Evolutionary conservation across 2,113 vertebrate genomes (phyloP), one percentile per base, ranked within the genome.

Genomic region (Bathybates hornii): DNA sequence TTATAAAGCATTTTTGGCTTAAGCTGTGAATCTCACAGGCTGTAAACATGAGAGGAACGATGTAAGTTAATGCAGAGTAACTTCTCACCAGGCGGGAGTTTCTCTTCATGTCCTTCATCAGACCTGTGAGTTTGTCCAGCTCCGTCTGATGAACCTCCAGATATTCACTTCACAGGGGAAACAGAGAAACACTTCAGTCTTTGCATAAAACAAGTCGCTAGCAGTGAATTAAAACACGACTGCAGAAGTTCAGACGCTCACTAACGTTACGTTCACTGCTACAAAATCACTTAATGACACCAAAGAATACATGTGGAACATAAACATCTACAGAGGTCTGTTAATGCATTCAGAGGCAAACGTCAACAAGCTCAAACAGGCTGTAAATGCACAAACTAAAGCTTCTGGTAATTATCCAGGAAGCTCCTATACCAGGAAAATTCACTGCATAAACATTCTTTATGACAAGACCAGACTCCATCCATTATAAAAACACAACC

Each of bases 81-180:
- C 9, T 16, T 97, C 98, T 84, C 95, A 99, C 99, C 98, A 99
- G 95, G 87, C 99, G 98, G 21, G 98, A 99, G 93, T 99, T 98
- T 91, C 98, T 98, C 94, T 96, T 99, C 99, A 99, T 99, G 87
- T 99, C 98, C 94, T 99, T 99, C 93, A 99, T 96, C 90, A 99
- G 97, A 88, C 96, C 80, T 19, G 95, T 98, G 89, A 99, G 93
- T 93, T 99, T 99, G 90, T 99, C 98, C 95, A 99, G 89, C 94
- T 99, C 98, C 0, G 97, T 94, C 86, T 99, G 98, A 95, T 99
- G 98, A 81, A 97, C 97, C 84, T 99, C 98, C 91, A 99, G 97
- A 93, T 99, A 99, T 80, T 99, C 98, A 81, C 98, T 99, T 92
- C 80, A 36, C 41, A 73, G 41, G 76, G 34, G 11, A 87, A 53